Conservation (phyloP, 2,113 vertebrate genomes). For the Numida meleagris region DNA sequence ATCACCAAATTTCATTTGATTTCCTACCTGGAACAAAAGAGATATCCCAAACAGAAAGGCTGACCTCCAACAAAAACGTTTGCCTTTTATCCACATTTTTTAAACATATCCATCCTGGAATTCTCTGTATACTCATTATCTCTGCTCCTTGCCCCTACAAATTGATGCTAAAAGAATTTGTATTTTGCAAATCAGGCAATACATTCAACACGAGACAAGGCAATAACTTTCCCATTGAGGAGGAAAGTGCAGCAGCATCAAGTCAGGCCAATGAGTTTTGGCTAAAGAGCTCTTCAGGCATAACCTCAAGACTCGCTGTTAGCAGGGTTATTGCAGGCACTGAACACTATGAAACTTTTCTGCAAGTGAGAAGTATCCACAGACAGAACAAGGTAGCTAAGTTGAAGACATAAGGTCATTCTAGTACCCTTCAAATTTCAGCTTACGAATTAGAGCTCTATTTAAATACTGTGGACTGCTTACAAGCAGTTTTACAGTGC, state of each 20-base stretch:
- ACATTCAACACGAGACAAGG: conserved; percentile 10
- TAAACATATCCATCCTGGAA: not conserved
- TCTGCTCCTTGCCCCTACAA: not conserved
- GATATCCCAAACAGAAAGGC: conserved; percentile 1
- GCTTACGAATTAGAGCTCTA: too few species aligned
- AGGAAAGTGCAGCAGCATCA: conserved; percentile 16
- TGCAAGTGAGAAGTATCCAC: not conserved
- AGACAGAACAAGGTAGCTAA: not conserved
- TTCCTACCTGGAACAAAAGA: not conserved
- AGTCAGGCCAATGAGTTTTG: not conserved
- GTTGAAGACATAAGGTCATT: too few species aligned
- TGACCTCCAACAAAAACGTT: not conserved
- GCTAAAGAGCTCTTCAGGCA: not conserved
- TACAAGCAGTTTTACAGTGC: not conserved
- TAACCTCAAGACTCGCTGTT: not conserved
- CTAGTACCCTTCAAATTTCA: too few species aligned
- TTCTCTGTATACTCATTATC: not conserved
- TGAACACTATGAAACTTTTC: not conserved
- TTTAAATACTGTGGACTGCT: not conserved
- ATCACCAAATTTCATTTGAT: not conserved
- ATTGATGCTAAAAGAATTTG: not conserved
- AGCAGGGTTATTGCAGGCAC: not conserved
- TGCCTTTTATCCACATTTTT: not conserved
- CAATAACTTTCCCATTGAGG: not conserved
- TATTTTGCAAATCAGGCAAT: conserved; percentile 10